Base-by-base conservation (phyloP, 1,140 invertebrate species). In the Camponotus floridanus region DNA sequence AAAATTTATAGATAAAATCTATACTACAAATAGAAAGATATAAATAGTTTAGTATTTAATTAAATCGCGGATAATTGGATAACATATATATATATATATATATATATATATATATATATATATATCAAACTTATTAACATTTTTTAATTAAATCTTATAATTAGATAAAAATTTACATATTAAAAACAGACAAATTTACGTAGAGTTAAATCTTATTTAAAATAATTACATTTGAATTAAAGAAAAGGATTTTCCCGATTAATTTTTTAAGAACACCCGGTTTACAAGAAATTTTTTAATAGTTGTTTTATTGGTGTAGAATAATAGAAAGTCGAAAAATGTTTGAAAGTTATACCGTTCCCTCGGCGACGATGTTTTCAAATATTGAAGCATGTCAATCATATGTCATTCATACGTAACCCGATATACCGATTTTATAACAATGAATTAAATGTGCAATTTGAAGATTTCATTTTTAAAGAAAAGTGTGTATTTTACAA, bases 341-440 rank as follows among this genome's bases (percentile, higher is more conserved):
- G 1, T 4, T 48, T 80, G 87, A 88, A 65, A 74, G 65, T 67
- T 79, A 31, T 59, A 78, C 33, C 39, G 86, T 91, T 78, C 48
- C 76, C 88, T 59, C 87, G 70, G 78, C 55, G 64, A 91, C 90
- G 59, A 76, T 76, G 36, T 87, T 78, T 59, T 88, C 59, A 62
- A 26, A 39, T 15, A 42, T n/a, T 45, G 42, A 80, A 84, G 42
- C 74, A 62, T 81, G 65, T 68, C 70, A 64, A 48, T 71, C 33
- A 74, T 78, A 73, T 26, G 61, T 59, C 79, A 74, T 2, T 74
- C n/a, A 74, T 36, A 36, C 2, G 13, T 73, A 48, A 81, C 18
- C 36, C 51, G n/a, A 39, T 70, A 59, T 73, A 21, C 3, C 26
- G 18, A 68, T 81, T 15, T 81, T 15, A 33, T 71, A 45, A n/a